phyloP scores from a whole-genome alignment of 1,140 invertebrate species.

The Drosophila punjabiensis region DNA sequence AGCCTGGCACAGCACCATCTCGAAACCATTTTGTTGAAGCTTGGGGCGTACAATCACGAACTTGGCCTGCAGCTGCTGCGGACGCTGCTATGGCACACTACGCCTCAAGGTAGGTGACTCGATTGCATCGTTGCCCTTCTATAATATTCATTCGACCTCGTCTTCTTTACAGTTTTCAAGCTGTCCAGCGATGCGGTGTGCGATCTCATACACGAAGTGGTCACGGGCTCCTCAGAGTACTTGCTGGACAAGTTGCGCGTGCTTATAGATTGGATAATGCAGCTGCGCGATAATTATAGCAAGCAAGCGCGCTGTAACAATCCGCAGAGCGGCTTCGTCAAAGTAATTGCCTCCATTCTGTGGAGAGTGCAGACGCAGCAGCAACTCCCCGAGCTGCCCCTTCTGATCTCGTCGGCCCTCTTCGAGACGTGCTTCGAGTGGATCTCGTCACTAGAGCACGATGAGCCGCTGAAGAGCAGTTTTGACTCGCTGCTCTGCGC shows the following conservation, averaged over 20 bases:
- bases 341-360: constrained; percentile 91
- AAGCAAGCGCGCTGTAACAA: constrained; percentile 77
- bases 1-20: constrained; percentile 88
- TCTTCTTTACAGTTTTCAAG: constrained; percentile 67
- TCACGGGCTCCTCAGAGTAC: constrained; percentile 87
- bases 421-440: constrained; percentile 92
- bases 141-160: no score
- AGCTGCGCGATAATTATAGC: constrained; percentile 73
- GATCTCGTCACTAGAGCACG: constrained; percentile 88
- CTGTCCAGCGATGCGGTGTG: constrained; percentile 89
- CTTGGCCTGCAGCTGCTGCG: constrained; percentile 87
- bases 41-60: constrained; percentile 88
- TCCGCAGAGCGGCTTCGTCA: constrained; percentile 85
- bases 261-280: constrained; percentile 79
- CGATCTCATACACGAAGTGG: constrained; percentile 92
- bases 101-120: constrained; percentile 70
- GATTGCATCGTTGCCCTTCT: background rate
- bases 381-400: constrained; percentile 88
- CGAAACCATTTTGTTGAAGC: constrained; percentile 88
- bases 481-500: constrained; percentile 91
- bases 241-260: constrained; percentile 85
- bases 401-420: constrained; percentile 89
- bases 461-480: constrained; percentile 91
- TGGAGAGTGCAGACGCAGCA: constrained; percentile 91
- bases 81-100: constrained; percentile 87